phyloP scores from a whole-genome alignment of 1,140 invertebrate genomes.

The Bombus fervidus region DNA sequence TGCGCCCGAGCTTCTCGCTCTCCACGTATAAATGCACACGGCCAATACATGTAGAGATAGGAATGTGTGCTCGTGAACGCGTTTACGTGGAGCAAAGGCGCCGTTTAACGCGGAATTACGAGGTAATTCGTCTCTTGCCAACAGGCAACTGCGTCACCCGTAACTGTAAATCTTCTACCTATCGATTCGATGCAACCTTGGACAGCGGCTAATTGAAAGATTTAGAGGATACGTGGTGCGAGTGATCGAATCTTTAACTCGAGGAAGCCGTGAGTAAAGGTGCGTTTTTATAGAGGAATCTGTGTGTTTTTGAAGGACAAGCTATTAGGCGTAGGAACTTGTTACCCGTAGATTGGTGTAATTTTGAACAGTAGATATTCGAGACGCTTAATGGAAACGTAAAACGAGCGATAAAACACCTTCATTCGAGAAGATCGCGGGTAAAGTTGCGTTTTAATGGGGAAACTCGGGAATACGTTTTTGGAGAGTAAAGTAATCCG shows the following conservation, averaged over 20 bases:
- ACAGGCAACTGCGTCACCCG: slow-evolving; percentile 19
- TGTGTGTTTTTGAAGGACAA: background rate
- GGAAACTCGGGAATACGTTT: too few relatives aligned
- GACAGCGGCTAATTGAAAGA: background rate
- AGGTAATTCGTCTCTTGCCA: slow-evolving; percentile 17
- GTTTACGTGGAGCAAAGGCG: slow-evolving; percentile 14
- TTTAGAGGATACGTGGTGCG: background rate
- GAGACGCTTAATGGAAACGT: too few relatives aligned
- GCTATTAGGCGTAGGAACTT: too few relatives aligned
- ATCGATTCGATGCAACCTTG: background rate
- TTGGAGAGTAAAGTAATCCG: too few relatives aligned
- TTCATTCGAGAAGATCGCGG: too few relatives aligned
- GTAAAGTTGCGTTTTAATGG: too few relatives aligned
- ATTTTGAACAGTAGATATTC: too few relatives aligned
- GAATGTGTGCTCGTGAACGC: background rate
- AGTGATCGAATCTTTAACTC: background rate
- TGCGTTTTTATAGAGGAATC: background rate
- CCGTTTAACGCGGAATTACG: slow-evolving; percentile 37
- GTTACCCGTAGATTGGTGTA: too few relatives aligned
- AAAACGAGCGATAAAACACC: too few relatives aligned
- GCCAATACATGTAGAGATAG: background rate
- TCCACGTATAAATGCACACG: background rate
- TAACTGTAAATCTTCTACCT: slow-evolving; percentile 20
- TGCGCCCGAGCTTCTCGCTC: background rate
- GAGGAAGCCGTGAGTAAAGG: background rate